phyloP scores from a whole-genome alignment of 2,113 vertebrate genomes.

The Elachura formosa region DNA sequence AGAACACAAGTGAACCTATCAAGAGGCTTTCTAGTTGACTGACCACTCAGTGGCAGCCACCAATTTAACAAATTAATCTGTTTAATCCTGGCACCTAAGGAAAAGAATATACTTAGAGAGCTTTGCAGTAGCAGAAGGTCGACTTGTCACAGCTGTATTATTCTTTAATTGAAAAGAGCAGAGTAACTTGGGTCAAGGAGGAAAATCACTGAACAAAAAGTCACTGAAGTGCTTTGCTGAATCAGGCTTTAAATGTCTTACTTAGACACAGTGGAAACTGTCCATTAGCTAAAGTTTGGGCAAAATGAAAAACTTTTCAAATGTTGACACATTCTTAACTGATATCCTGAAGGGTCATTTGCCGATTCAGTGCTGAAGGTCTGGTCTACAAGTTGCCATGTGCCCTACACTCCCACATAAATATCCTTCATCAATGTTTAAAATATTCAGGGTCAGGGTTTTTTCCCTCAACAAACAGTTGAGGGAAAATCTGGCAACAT shows the following conservation, averaged over 20 bases:
- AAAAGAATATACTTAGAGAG: background rate
- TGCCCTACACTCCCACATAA: background rate
- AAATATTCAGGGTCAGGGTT: accelerated
- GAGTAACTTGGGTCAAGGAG: background rate
- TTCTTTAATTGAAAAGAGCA: background rate
- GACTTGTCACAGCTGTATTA: background rate
- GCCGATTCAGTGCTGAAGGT: background rate
- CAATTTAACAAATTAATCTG: background rate
- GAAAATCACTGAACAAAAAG: background rate
- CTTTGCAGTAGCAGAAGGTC: background rate
- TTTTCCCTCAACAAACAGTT: background rate
- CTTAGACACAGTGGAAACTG: background rate
- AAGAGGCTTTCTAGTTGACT: background rate
- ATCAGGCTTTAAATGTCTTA: background rate
- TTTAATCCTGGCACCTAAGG: slow-evolving; percentile 15
- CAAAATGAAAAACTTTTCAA: background rate
- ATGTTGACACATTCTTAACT: background rate
- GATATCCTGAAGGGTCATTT: background rate
- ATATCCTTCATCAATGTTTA: background rate
- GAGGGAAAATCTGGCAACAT: background rate
- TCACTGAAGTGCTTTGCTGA: background rate
- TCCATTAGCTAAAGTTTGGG: background rate
- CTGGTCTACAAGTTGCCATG: background rate
- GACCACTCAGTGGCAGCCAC: background rate
- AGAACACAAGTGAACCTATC: background rate